These are phyloP conservation scores for Chionomys nivalis DNA, from an alignment of 2,113 vertebrate species.

Conservation along the genomic window DNA sequence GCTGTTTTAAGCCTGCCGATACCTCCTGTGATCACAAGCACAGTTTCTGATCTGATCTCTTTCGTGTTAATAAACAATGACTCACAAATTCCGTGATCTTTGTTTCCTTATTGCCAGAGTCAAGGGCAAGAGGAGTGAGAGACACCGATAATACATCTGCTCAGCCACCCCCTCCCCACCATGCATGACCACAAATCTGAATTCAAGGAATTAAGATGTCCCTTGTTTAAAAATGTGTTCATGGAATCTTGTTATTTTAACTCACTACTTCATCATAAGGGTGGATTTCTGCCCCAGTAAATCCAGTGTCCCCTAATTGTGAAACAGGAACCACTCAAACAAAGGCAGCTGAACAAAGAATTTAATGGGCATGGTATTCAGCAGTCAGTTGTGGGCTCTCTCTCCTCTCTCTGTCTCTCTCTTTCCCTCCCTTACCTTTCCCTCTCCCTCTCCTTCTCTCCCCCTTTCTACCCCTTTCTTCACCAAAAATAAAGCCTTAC, in stretches of 20 bases:
- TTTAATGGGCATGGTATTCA: background rate
- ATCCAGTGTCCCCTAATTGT: background rate
- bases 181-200: background rate
- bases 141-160: too few relatives aligned
- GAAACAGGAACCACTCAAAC: background rate
- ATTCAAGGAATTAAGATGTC: background rate
- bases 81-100: too few relatives aligned
- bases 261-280: background rate
- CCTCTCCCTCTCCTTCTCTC: background rate
- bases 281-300: background rate
- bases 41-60: background rate
- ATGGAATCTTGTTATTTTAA: background rate
- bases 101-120: constrained; percentile 6
- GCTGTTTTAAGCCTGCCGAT: background rate
- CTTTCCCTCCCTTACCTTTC: background rate
- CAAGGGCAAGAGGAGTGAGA: background rate
- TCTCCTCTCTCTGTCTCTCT: background rate
- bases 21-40: background rate
- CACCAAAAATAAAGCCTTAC: background rate
- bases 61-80: background rate
- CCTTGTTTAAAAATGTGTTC: background rate
- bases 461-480: background rate
- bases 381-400: too few relatives aligned
- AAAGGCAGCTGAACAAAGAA: background rate
- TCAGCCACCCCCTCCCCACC: background rate